These are phyloP conservation scores for Dynastes tityus DNA, from an alignment of 2,888 invertebrate genomes.

Conservation along the genomic window DNA sequence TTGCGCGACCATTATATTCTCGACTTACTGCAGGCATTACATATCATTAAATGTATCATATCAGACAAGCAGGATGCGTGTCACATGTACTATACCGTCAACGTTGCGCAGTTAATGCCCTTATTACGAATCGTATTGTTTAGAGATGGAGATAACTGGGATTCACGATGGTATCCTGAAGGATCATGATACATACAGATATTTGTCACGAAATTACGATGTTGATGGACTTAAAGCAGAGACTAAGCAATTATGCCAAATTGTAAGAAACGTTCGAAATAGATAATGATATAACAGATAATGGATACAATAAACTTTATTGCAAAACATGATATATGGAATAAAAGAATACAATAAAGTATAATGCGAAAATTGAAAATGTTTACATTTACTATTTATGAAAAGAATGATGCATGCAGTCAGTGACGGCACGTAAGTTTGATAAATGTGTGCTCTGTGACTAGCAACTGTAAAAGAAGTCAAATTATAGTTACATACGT, in stretches of 20 bases:
- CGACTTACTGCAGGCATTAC: slow-evolving; percentile 45
- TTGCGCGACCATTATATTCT: slow-evolving; percentile 39
- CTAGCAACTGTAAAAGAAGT: too few relatives aligned
- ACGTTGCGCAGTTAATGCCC: slow-evolving; percentile 26
- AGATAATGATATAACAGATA: too few relatives aligned
- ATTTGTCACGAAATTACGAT: not conserved
- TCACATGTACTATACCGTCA: slow-evolving; percentile 16
- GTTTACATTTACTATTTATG: not conserved
- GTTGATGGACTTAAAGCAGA: not conserved
- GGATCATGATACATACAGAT: not conserved
- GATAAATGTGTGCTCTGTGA: too few relatives aligned
- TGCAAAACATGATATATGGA: too few relatives aligned
- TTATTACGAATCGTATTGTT: slow-evolving; percentile 34
- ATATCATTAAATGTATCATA: slow-evolving; percentile 46
- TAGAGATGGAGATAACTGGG: slow-evolving; percentile 7
- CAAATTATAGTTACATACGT: too few relatives aligned
- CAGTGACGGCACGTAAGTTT: too few relatives aligned
- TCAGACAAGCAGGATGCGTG: slow-evolving; percentile 28
- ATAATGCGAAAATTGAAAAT: not conserved
- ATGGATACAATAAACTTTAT: too few relatives aligned
- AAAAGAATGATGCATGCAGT: too few relatives aligned
- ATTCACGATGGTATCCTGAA: not conserved
- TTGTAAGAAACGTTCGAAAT: too few relatives aligned
- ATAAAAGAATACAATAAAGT: too few relatives aligned
- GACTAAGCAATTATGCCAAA: too few relatives aligned